A percentile compares a stretch with the other conserved stretches of the same genome.
These are phyloP conservation scores for human DNA, from an alignment of 2,113 vertebrate species.

Conservation along the genomic window GRCh38 chr15:40328001-40328500, in stretches of 20 bases:
- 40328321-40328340: constrained; percentile 39
- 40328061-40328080: neutral
- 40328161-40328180: neutral
- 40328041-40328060: neutral
- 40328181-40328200: constrained; percentile 63
- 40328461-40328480: neutral
- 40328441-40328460: neutral
- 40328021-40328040: neutral
- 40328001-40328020: neutral
- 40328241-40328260: constrained; percentile 68
- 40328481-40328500: neutral
- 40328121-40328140: neutral
- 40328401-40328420: constrained; percentile 59
- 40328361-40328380: constrained; percentile 48
- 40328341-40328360: constrained; percentile 25
- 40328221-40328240: constrained; percentile 55
- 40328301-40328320: constrained; percentile 57
- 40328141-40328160: neutral
- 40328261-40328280: constrained; percentile 55
- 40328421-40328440: constrained; percentile 31
- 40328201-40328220: constrained; percentile 65
- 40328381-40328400: constrained; percentile 32
- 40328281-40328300: constrained; percentile 56
- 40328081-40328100: neutral
- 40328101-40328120: neutral